Percentiles rank a stretch among this genome's conserved stretches.
Evolutionary conservation across 2,888 invertebrate genomes (phyloP).

Genomic region (Gortyna flavago): DNA sequence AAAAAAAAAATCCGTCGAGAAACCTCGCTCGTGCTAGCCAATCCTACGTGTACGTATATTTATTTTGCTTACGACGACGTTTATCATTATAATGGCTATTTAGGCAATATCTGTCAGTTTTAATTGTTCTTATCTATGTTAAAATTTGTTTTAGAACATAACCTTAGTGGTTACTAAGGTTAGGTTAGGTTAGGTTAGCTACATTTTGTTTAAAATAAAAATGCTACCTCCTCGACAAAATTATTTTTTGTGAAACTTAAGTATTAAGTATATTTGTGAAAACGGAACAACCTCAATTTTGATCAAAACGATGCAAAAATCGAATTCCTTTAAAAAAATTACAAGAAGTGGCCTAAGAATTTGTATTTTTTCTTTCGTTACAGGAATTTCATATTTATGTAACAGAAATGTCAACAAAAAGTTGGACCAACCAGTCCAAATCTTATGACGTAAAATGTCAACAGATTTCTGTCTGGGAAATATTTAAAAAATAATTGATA

Average conservation of each 20-base stretch:
- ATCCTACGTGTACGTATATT: not conserved
- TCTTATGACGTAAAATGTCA: constrained; percentile 6
- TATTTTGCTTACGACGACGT: not conserved
- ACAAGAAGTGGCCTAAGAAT: not conserved
- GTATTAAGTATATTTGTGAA: not conserved
- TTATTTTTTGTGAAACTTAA: not conserved
- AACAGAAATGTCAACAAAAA: not conserved
- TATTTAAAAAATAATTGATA: constrained; percentile 74
- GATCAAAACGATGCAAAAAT: not conserved
- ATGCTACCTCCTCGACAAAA: not conserved
- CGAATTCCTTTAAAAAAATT: not conserved
- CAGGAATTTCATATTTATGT: not conserved
- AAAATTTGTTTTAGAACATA: constrained; percentile 21
- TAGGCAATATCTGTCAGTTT: constrained; percentile 10
- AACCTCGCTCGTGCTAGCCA: not conserved
- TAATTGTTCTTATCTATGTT: constrained; percentile 29
- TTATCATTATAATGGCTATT: constrained; percentile 14
- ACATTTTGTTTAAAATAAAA: not conserved
- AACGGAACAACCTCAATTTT: not conserved
- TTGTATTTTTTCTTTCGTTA: not conserved
- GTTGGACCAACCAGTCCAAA: not conserved
- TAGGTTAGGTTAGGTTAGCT: too few relatives aligned
- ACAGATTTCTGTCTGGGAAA: constrained; percentile 59
- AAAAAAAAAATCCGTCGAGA: not conserved
- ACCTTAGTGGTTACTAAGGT: too few relatives aligned